Percentiles rank a stretch among this genome's conserved stretches.
phyloP scores from a whole-genome alignment of 2,113 vertebrate species.

The Lipophrys pholis region DNA sequence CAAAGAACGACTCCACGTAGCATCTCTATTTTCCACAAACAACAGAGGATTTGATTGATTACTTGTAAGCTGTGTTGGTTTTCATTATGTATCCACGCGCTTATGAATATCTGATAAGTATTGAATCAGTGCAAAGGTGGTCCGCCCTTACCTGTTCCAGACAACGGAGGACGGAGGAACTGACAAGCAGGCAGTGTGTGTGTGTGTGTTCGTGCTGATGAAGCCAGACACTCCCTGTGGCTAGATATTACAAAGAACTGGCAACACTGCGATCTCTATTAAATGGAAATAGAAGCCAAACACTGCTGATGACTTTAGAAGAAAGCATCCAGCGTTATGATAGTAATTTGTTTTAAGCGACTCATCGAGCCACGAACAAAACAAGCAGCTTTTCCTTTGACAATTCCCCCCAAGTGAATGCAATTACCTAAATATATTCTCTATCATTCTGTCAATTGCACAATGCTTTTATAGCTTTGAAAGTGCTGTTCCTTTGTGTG shows the following conservation, averaged over 20 bases:
- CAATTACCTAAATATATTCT: slow-evolving; percentile 41
- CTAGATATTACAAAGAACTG: slow-evolving; percentile 21
- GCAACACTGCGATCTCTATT: not conserved
- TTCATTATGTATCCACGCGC: slow-evolving; percentile 16
- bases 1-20: not conserved
- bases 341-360: slow-evolving; percentile 26
- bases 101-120: slow-evolving; percentile 54
- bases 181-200: slow-evolving; percentile 35
- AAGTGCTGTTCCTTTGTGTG: slow-evolving; percentile 14
- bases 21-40: slow-evolving; percentile 13
- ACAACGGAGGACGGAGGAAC: slow-evolving; percentile 21
- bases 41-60: slow-evolving; percentile 18
- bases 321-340: slow-evolving; percentile 13
- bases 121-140: slow-evolving; percentile 33
- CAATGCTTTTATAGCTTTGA: slow-evolving; percentile 8
- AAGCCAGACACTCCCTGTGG: slow-evolving; percentile 25
- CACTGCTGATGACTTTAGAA: not conserved
- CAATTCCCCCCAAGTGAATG: slow-evolving; percentile 31
- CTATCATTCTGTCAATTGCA: slow-evolving; percentile 31
- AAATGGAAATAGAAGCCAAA: slow-evolving; percentile 14
- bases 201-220: slow-evolving; percentile 48
- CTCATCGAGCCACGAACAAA: slow-evolving; percentile 11
- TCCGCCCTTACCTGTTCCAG: slow-evolving; percentile 26
- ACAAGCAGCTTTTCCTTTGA: slow-evolving; percentile 9
- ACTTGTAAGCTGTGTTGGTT: slow-evolving; percentile 6